A percentile compares a stretch with the other conserved stretches of the same genome.
Evolutionary conservation across 1,140 invertebrate genomes (phyloP).

Genomic region (Parasteatoda tepidariorum): DNA sequence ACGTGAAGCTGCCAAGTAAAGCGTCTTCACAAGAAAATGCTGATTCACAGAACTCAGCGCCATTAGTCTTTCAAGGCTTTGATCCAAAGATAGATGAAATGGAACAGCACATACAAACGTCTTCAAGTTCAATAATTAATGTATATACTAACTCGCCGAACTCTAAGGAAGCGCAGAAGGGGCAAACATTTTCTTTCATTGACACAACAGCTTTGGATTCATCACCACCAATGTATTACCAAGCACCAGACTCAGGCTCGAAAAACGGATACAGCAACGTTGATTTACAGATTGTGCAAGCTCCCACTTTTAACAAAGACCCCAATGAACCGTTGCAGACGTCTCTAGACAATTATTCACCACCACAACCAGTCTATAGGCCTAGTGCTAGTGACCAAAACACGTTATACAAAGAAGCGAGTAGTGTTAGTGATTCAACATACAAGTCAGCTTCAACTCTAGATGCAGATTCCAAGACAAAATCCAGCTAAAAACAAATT

Average conservation of each 20-base stretch:
- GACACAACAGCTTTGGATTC: constrained; percentile 27
- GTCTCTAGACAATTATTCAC: constrained; percentile 38
- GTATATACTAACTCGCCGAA: constrained; percentile 45
- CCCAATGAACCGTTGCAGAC: constrained; percentile 37
- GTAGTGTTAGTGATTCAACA: not conserved
- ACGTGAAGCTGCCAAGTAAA: not conserved
- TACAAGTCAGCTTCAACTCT: constrained; percentile 36
- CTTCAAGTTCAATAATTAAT: constrained; percentile 44
- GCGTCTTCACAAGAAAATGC: not conserved
- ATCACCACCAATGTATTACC: constrained; percentile 10
- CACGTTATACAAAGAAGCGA: constrained; percentile 37
- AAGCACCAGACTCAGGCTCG: not conserved
- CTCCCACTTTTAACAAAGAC: constrained; percentile 23
- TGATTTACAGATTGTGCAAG: constrained; percentile 29
- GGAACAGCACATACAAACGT: constrained; percentile 40
- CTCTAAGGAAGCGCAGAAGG: constrained; percentile 37
- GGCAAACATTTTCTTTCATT: constrained; percentile 37
- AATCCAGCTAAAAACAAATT: not conserved
- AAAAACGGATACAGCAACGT: constrained; percentile 29
- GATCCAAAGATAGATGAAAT: constrained; percentile 29
- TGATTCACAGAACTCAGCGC: not conserved
- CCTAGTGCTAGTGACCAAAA: constrained; percentile 2
- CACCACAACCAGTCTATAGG: constrained; percentile 27
- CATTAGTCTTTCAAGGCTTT: not conserved
- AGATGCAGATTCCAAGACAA: constrained; percentile 8